Conservation (phyloP, 2,113 vertebrate genomes). For the Saguinus imperator region DNA sequence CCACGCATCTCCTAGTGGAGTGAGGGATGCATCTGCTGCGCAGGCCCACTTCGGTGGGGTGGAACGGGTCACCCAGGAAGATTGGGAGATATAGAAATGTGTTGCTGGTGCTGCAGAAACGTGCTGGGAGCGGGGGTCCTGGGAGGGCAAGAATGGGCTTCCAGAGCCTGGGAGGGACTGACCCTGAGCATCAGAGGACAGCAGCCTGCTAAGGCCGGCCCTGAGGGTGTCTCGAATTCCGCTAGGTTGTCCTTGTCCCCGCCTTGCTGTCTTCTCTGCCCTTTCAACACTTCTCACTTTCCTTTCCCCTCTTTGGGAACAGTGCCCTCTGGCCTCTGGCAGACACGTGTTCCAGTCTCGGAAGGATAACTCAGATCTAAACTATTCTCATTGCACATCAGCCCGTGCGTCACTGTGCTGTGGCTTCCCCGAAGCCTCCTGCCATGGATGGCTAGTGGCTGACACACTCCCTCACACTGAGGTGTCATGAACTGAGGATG, state of each 20-base stretch:
- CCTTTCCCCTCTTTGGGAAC: not conserved
- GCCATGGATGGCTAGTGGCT: not conserved
- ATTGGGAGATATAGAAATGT: not conserved
- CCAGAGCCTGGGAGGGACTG: not conserved
- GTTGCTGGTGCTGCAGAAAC: not conserved
- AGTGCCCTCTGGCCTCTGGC: not conserved
- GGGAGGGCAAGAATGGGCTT: not conserved
- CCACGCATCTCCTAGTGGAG: not conserved
- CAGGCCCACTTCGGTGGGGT: not conserved
- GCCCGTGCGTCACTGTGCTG: not conserved
- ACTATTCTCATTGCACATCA: not conserved
- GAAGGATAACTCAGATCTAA: conserved; percentile 33
- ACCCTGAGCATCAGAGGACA: too few species aligned
- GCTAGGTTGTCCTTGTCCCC: not conserved
- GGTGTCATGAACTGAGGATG: not conserved
- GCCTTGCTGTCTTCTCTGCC: not conserved
- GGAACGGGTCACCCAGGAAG: not conserved
- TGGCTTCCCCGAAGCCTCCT: not conserved
- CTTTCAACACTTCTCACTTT: not conserved
- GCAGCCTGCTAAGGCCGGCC: not conserved
- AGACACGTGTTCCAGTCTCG: not conserved
- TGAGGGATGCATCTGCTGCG: not conserved
- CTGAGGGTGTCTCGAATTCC: accelerated
- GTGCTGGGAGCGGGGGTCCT: not conserved
- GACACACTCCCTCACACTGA: not conserved